Percentiles rank a stretch among this genome's conserved stretches.
These are phyloP conservation scores for Eristalis pertinax DNA, from an alignment of 2,888 invertebrate genomes.

Conservation along the genomic window DNA sequence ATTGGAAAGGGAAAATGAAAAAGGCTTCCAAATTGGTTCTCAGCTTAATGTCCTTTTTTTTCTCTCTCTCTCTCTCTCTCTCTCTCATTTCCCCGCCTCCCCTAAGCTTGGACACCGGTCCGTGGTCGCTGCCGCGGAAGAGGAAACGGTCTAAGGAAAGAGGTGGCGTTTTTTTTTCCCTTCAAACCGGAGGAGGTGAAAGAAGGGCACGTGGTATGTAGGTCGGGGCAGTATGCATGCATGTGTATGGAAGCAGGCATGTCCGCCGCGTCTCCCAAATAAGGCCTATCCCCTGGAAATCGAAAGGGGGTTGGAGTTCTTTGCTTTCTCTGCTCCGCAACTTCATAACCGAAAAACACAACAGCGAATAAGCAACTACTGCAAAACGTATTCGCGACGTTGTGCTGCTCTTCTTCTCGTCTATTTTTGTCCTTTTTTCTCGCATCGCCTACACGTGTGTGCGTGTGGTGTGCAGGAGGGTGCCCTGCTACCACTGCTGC, in stretches of 20 bases:
- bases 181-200: too few species aligned
- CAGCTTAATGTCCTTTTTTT: constrained; percentile 47
- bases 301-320: constrained; percentile 34
- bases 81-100: not conserved
- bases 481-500: not conserved
- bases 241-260: constrained; percentile 42
- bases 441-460: not conserved
- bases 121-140: not conserved
- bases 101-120: not conserved
- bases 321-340: constrained; percentile 12
- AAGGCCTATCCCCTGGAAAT: constrained; percentile 62
- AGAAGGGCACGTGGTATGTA: constrained; percentile 35
- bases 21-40: constrained; percentile 60
- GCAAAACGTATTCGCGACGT: not conserved
- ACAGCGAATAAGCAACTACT: constrained; percentile 56
- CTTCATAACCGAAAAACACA: constrained; percentile 66
- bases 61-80: not conserved
- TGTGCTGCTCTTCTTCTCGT: constrained; percentile 18
- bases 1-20: constrained; percentile 24
- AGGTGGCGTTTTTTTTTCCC: not conserved
- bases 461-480: constrained; percentile 28
- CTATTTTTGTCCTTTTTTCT: constrained; percentile 60
- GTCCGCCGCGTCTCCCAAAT: constrained; percentile 43
- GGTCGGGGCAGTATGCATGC: constrained; percentile 50
- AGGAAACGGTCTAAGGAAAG: not conserved